phyloP scores from a whole-genome alignment of 2,888 invertebrate genomes.

The Gnatocerus cornutus region DNA sequence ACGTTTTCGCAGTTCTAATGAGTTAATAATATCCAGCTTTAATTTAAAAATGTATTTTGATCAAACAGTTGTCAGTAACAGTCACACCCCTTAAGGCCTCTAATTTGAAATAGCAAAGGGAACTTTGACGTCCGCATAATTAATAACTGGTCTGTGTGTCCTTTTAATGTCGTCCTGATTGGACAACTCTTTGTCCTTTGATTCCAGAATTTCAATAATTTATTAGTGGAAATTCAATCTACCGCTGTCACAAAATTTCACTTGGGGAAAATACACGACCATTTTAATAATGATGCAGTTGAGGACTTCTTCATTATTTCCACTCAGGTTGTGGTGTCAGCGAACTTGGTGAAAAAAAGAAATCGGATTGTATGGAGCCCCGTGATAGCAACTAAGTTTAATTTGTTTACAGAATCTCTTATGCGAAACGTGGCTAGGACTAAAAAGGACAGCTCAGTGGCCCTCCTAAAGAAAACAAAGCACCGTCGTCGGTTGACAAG shows the following conservation, averaged over 20 bases:
- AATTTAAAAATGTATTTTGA: constrained; percentile 16
- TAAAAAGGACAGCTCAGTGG: constrained; percentile 65
- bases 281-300: too few species aligned
- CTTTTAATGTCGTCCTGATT: constrained; percentile 26
- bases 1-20: background rate
- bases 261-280: too few species aligned
- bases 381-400: constrained; percentile 60
- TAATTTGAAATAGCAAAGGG: constrained; percentile 44
- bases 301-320: too few species aligned
- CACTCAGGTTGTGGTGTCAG: background rate
- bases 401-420: constrained; percentile 70
- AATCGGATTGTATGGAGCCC: constrained; percentile 54
- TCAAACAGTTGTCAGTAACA: constrained; percentile 47
- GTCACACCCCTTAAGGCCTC: constrained; percentile 34
- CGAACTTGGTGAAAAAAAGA: constrained; percentile 38
- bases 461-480: constrained; percentile 61
- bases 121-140: constrained; percentile 35
- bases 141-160: constrained; percentile 37
- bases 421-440: constrained; percentile 67
- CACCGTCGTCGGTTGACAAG: constrained; percentile 50
- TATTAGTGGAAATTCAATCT: background rate
- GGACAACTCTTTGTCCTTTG: constrained; percentile 17
- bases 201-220: constrained; percentile 19
- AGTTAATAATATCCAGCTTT: constrained; percentile 2
- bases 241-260: background rate